phyloP scores from a whole-genome alignment of 2,113 vertebrate species.

The Macroglossus sobrinus region DNA sequence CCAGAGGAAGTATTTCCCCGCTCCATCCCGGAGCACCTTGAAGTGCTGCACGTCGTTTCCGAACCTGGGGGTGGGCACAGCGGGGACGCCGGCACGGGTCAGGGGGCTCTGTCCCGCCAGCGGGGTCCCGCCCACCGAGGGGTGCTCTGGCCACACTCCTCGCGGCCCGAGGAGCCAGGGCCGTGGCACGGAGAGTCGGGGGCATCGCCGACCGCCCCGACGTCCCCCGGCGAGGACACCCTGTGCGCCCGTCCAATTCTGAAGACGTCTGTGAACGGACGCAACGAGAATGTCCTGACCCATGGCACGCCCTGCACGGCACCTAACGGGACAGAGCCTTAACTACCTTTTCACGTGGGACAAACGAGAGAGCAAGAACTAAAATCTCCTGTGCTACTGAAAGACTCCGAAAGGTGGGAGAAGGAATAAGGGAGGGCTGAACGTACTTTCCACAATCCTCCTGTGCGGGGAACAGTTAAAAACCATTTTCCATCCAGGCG shows the following conservation, averaged over 20 bases:
- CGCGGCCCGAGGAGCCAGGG: neutral
- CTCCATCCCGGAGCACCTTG: slow-evolving; percentile 98
- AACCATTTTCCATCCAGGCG: neutral
- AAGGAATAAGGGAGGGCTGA: neutral
- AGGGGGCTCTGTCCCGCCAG: neutral
- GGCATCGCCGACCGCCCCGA: accelerated
- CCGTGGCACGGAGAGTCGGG: neutral
- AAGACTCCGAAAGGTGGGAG: neutral
- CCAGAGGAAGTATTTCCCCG: slow-evolving; percentile 99
- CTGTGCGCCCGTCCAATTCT: neutral
- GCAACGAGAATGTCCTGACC: neutral
- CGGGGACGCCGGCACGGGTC: neutral
- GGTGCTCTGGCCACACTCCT: neutral
- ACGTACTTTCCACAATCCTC: neutral
- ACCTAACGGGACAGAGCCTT: neutral
- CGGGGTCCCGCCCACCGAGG: accelerated
- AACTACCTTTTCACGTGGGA: neutral
- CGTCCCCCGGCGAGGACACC: neutral
- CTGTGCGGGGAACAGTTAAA: neutral
- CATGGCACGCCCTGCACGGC: accelerated
- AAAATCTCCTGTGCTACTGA: neutral
- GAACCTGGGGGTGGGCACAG: slow-evolving; percentile 83
- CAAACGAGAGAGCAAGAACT: neutral
- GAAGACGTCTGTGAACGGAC: neutral
- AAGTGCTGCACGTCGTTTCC: slow-evolving; percentile 99